Evolutionary conservation across 2,113 vertebrate species (phyloP).

Genomic region (Gorsachius goisagi): DNA sequence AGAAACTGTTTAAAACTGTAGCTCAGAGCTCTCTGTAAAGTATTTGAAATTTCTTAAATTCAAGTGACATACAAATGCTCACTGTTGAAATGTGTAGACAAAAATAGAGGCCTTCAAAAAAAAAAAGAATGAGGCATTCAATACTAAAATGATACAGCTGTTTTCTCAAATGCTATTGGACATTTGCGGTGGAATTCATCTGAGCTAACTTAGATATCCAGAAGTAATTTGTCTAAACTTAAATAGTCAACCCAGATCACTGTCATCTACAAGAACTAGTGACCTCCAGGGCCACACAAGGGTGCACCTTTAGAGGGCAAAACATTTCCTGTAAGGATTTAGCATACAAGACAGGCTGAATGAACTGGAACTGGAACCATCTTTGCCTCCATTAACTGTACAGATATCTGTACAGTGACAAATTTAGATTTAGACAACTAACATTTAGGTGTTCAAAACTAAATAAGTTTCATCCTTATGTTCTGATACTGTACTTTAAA

Average conservation of each 20-base stretch:
- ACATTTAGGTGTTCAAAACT: not conserved
- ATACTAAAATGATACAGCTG: not conserved
- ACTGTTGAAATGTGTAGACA: not conserved
- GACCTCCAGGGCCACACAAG: not conserved
- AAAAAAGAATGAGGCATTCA: not conserved
- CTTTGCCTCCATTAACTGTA: not conserved
- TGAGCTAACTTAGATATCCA: not conserved
- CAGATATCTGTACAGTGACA: not conserved
- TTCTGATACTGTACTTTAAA: not conserved
- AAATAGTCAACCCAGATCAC: not conserved
- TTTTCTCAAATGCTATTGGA: not conserved
- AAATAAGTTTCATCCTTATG: not conserved
- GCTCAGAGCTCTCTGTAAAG: not conserved
- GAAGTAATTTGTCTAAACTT: not conserved
- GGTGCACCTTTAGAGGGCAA: not conserved
- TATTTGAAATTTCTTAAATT: not conserved
- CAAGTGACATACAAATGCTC: not conserved
- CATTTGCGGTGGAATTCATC: not conserved
- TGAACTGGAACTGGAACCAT: not conserved
- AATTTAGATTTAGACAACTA: not conserved
- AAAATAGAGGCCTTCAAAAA: not conserved
- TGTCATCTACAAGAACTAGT: not conserved
- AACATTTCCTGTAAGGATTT: not conserved
- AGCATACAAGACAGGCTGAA: not conserved
- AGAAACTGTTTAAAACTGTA: not conserved